These are phyloP conservation scores for Lates calcarifer DNA, from an alignment of 2,113 vertebrate species.

Conservation along the genomic window DNA sequence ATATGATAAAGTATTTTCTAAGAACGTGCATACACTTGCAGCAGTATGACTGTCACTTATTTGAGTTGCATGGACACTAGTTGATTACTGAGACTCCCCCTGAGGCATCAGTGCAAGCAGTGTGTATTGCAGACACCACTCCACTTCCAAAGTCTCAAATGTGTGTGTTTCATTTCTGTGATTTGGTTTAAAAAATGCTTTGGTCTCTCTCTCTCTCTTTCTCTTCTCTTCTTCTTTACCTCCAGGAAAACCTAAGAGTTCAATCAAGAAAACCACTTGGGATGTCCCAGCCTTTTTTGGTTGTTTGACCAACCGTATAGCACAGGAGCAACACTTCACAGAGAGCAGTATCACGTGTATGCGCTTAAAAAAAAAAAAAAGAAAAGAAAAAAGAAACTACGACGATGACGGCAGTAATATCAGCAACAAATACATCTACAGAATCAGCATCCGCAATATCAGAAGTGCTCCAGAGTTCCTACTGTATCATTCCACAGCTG, in stretches of 20 bases:
- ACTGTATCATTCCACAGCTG: constrained; percentile 79
- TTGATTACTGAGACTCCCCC: constrained; percentile 56
- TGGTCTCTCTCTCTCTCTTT: neutral
- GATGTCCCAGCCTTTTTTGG: constrained; percentile 83
- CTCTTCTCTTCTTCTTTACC: constrained; percentile 46
- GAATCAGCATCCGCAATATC: constrained; percentile 69
- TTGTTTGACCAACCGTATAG: constrained; percentile 83
- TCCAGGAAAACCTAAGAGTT: constrained; percentile 80
- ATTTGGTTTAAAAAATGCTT: constrained; percentile 48
- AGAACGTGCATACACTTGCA: constrained; percentile 65
- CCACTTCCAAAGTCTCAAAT: constrained; percentile 51
- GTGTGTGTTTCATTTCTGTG: constrained; percentile 43
- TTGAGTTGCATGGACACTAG: constrained; percentile 76
- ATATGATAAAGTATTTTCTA: constrained; percentile 63
- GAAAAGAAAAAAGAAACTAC: neutral
- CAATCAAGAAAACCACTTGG: constrained; percentile 85
- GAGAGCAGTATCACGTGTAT: constrained; percentile 72
- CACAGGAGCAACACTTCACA: constrained; percentile 82
- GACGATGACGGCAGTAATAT: constrained; percentile 57
- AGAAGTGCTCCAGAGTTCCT: constrained; percentile 78
- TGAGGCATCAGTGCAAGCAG: constrained; percentile 69
- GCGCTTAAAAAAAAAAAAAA: constrained; percentile 62
- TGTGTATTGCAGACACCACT: constrained; percentile 70
- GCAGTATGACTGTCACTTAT: constrained; percentile 74
- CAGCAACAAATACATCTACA: constrained; percentile 58